These are phyloP conservation scores for Colossoma macropomum DNA, from an alignment of 2,113 vertebrate genomes.

Conservation along the genomic window DNA sequence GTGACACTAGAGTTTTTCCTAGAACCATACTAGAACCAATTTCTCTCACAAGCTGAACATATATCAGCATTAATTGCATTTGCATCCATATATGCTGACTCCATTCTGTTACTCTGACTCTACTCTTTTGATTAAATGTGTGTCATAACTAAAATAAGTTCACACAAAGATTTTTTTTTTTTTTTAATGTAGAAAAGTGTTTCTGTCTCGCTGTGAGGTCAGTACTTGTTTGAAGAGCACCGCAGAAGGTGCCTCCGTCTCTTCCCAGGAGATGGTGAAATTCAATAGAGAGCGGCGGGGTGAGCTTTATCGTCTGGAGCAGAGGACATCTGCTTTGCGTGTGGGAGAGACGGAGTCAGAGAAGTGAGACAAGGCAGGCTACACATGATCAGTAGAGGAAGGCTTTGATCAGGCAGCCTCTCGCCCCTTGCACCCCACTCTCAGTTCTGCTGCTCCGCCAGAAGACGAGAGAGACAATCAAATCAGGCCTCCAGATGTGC, in stretches of 20 bases:
- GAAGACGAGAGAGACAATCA: conserved; percentile 45
- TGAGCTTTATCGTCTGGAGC: conserved; percentile 48
- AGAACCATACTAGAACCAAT: no score
- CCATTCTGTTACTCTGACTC: no score
- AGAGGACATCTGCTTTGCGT: conserved; percentile 60
- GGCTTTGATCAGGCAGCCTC: conserved; percentile 57
- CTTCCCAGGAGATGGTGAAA: conserved; percentile 36
- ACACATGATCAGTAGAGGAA: conserved; percentile 55
- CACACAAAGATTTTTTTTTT: no score
- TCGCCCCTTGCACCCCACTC: not conserved
- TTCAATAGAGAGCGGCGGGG: conserved; percentile 36
- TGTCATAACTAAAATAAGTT: no score
- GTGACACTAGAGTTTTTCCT: no score
- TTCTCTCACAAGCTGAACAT: no score
- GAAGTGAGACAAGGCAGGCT: conserved; percentile 54
- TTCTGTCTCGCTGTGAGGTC: not conserved
- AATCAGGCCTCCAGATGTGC: conserved; percentile 52
- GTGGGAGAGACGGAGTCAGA: conserved; percentile 47
- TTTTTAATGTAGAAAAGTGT: no score
- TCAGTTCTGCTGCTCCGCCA: conserved; percentile 29
- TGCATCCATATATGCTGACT: no score
- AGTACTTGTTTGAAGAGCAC: conserved; percentile 22
- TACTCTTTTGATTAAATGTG: no score
- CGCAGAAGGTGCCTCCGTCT: conserved; percentile 3
- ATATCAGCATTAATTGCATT: no score